Conservation (phyloP, 2,888 invertebrate species). For the Lochmaea capreae region DNA sequence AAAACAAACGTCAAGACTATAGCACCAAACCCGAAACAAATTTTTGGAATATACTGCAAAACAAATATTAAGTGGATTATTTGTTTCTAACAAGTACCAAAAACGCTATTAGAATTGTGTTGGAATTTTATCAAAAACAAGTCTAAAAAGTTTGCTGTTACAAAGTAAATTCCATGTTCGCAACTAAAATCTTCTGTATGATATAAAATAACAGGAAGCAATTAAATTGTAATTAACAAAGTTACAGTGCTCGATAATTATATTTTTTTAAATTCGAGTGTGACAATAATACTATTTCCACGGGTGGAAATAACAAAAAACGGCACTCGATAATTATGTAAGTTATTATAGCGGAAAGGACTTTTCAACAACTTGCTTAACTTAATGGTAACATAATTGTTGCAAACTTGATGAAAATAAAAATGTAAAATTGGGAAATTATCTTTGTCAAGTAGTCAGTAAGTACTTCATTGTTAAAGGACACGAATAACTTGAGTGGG, state of each 20-base stretch:
- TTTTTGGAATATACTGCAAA: no score
- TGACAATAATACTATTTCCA: conserved; percentile 13
- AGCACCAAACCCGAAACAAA: no score
- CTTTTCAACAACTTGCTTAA: conserved; percentile 7
- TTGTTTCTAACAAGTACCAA: neutral
- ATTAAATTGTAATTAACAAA: conserved; percentile 20
- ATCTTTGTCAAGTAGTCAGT: no score
- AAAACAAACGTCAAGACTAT: no score
- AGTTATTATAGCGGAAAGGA: conserved; percentile 12
- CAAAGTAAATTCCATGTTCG: neutral
- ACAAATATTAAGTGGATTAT: no score
- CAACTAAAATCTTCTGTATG: neutral
- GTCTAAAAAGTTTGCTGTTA: neutral
- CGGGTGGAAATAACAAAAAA: conserved; percentile 2
- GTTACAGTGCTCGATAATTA: conserved; percentile 14
- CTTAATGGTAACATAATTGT: conserved; percentile 4
- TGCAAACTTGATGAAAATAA: neutral
- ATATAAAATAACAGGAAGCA: conserved; percentile 14
- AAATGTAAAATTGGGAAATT: neutral
- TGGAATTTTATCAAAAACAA: neutral
- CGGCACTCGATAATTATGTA: neutral
- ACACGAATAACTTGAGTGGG: no score
- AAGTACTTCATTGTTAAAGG: no score
- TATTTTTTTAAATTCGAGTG: conserved; percentile 17
- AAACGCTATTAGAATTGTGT: neutral